Conservation (phyloP, 2,113 vertebrate genomes). For the Pteropus alecto region DNA sequence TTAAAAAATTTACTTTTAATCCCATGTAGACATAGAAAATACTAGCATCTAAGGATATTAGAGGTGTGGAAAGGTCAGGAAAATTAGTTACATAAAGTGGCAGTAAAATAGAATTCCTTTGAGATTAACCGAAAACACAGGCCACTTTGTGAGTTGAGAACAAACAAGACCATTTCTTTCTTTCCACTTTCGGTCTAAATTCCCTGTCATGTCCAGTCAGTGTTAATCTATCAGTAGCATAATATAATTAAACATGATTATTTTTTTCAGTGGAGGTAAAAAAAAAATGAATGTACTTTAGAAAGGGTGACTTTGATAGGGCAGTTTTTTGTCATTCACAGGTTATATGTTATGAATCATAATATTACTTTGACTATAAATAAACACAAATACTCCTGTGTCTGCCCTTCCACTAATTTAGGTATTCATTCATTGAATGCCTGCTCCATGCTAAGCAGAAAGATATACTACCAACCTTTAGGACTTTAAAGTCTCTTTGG, state of each 20-base stretch:
- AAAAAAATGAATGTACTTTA: neutral
- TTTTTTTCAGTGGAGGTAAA: neutral
- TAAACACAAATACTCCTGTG: neutral
- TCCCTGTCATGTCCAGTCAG: neutral
- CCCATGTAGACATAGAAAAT: constrained; percentile 13
- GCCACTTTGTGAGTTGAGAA: neutral
- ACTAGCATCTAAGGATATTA: neutral
- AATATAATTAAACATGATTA: neutral
- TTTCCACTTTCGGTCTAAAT: neutral
- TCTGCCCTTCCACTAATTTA: neutral
- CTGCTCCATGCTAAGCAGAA: neutral
- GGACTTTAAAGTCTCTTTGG: neutral
- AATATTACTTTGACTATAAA: neutral
- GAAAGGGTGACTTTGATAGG: neutral
- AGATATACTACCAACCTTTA: neutral
- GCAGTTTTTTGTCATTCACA: neutral
- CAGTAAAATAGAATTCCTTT: constrained; percentile 20
- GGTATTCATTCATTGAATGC: neutral
- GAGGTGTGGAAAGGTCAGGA: neutral
- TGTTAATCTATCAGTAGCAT: neutral
- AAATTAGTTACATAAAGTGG: neutral
- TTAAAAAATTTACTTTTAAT: neutral
- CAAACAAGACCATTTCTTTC: neutral
- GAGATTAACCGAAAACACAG: constrained; percentile 4
- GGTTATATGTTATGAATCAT: neutral